Evolutionary conservation across 2,797 vertebrate species (phyloP).

Genomic region (Liparis tanakae): DNA sequence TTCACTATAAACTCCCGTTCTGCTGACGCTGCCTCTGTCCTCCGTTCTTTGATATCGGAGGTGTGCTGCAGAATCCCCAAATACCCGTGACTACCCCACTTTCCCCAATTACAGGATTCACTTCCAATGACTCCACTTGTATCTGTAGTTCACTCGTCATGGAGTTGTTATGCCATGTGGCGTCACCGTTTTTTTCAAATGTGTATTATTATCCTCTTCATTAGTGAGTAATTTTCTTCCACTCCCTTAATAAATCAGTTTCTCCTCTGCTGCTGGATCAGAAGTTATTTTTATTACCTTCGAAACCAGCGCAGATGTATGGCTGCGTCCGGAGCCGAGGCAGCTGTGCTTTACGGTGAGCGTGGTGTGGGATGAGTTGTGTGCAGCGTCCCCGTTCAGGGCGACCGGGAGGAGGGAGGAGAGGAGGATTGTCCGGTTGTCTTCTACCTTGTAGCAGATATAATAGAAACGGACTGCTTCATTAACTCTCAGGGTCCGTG

Average conservation of each 20-base stretch:
- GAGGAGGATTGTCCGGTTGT: slow-evolving; percentile 38
- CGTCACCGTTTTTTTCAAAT: slow-evolving; percentile 25
- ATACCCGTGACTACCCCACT: not conserved
- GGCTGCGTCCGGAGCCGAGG: slow-evolving; percentile 58
- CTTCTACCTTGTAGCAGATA: slow-evolving; percentile 62
- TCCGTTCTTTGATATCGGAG: not conserved
- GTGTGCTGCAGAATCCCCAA: not conserved
- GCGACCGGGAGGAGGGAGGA: slow-evolving; percentile 12
- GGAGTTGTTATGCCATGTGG: slow-evolving; percentile 41
- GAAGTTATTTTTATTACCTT: slow-evolving; percentile 75
- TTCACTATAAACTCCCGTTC: slow-evolving; percentile 7
- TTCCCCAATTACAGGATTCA: not conserved
- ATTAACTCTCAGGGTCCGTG: slow-evolving; percentile 73
- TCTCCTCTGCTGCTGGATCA: slow-evolving; percentile 50
- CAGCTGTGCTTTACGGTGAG: slow-evolving; percentile 64
- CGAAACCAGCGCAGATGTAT: slow-evolving; percentile 75
- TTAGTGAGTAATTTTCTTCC: slow-evolving; percentile 58
- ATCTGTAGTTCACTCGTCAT: slow-evolving; percentile 41
- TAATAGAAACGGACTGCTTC: slow-evolving; percentile 66
- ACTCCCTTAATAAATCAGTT: slow-evolving; percentile 62
- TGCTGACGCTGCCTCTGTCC: slow-evolving; percentile 1
- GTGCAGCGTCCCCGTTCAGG: slow-evolving; percentile 57
- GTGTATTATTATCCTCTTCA: slow-evolving; percentile 46
- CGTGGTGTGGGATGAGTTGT: slow-evolving; percentile 63
- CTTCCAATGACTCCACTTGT: slow-evolving; percentile 12